Conservation (phyloP, 2,888 invertebrate genomes). For the Sminthurides aquaticus region DNA sequence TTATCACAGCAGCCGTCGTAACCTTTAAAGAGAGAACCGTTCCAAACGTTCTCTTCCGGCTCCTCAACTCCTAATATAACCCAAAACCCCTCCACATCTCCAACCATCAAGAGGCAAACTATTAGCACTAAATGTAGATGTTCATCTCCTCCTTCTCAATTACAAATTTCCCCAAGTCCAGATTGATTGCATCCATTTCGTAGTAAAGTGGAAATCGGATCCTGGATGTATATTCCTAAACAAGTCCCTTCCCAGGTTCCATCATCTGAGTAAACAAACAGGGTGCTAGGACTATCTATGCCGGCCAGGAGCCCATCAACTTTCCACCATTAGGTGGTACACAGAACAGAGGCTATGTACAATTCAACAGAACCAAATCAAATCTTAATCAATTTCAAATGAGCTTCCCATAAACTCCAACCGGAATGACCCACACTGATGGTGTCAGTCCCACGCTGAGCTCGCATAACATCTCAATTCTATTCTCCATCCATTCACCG, state of each 20-base stretch:
- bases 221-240: neutral
- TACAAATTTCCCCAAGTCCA: neutral
- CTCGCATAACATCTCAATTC: slow-evolving; percentile 34
- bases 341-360: too few species aligned
- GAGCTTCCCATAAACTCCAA: slow-evolving; percentile 41
- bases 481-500: too few species aligned
- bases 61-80: too few species aligned
- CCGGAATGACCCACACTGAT: slow-evolving; percentile 42
- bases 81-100: too few species aligned
- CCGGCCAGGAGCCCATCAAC: slow-evolving; percentile 26
- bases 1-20: too few species aligned
- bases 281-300: too few species aligned
- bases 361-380: slow-evolving; percentile 38
- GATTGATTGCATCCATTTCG: neutral
- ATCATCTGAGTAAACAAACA: slow-evolving; percentile 20
- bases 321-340: too few species aligned
- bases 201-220: neutral
- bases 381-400: slow-evolving; percentile 43
- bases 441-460: slow-evolving; percentile 42
- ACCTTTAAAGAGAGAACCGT: too few species aligned
- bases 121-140: neutral
- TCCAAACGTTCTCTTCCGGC: too few species aligned
- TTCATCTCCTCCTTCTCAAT: neutral
- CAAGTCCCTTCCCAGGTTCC: neutral
- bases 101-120: neutral